These are phyloP conservation scores for Taphrorychus bicolor DNA, from an alignment of 2,888 invertebrate species.

Conservation along the genomic window DNA sequence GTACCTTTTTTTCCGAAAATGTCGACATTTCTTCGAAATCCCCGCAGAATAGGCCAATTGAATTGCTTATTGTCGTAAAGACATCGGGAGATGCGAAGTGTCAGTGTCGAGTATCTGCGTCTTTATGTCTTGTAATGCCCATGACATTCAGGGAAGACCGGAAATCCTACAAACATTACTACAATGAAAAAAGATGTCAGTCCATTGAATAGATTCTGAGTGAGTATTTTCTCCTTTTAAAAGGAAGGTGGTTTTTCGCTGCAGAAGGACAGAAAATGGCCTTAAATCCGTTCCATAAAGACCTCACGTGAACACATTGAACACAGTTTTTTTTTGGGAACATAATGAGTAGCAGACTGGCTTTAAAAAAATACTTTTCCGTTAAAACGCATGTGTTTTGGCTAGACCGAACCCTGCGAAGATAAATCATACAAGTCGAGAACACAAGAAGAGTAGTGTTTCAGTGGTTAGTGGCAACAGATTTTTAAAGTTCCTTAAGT, in stretches of 20 bases:
- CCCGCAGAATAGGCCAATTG: not conserved
- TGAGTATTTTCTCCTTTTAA: conserved; percentile 8
- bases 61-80: not conserved
- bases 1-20: not conserved
- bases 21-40: conserved; percentile 6
- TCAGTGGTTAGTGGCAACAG: too few relatives aligned
- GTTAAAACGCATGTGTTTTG: too few relatives aligned
- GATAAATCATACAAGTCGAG: too few relatives aligned
- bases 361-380: too few relatives aligned
- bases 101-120: conserved; percentile 13
- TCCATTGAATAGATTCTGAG: not conserved
- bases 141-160: conserved; percentile 20
- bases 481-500: too few relatives aligned
- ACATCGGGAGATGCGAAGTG: conserved; percentile 9
- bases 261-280: conserved; percentile 1
- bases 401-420: too few relatives aligned
- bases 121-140: conserved; percentile 8
- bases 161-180: conserved; percentile 10
- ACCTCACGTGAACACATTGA: conserved; percentile 7
- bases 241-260: conserved; percentile 18
- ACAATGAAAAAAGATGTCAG: conserved; percentile 10
- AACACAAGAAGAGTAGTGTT: too few relatives aligned
- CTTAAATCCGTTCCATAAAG: conserved; percentile 6
- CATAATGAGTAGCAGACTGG: too few relatives aligned
- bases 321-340: not conserved